Conservation (phyloP, 2,113 vertebrate species). For the Salminus brasiliensis region DNA sequence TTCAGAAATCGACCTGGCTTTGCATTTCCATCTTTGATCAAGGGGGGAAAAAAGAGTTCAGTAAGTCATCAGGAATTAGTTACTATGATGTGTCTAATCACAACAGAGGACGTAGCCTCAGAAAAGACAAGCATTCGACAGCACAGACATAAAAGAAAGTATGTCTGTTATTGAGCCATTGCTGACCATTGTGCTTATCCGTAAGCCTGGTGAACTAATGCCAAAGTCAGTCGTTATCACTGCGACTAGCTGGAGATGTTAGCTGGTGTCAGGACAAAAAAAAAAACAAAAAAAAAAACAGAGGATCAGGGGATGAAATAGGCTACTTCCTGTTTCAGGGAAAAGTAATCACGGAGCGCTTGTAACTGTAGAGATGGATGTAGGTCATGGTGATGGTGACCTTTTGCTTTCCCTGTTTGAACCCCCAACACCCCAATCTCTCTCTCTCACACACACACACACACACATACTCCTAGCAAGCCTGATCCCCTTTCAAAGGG, state of each 20-base stretch:
- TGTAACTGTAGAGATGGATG: constrained; percentile 67
- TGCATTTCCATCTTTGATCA: constrained; percentile 72
- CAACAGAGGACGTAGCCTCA: background rate
- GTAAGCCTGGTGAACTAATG: background rate
- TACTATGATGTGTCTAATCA: background rate
- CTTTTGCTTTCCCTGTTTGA: constrained; percentile 56
- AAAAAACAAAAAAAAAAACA: no score
- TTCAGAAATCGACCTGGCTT: constrained; percentile 65
- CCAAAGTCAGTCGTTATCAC: background rate
- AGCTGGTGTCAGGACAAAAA: background rate
- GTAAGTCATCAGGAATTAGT: background rate
- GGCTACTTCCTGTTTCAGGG: constrained; percentile 52
- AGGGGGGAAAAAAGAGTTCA: background rate
- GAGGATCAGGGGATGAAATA: constrained; percentile 63
- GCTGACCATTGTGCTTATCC: background rate
- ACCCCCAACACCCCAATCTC: constrained; percentile 34
- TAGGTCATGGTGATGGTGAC: constrained; percentile 76
- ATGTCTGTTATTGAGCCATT: background rate
- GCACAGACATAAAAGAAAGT: background rate
- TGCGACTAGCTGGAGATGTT: background rate
- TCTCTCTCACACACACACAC: background rate
- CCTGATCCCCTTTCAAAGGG: constrained; percentile 52
- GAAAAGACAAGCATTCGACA: background rate
- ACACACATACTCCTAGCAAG: constrained; percentile 19
- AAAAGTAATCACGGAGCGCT: constrained; percentile 72